A percentile compares a stretch with the other conserved stretches of the same genome.
These are phyloP conservation scores for Drosophila murphyi DNA, from an alignment of 1,140 invertebrate species.

Conservation along the genomic window DNA sequence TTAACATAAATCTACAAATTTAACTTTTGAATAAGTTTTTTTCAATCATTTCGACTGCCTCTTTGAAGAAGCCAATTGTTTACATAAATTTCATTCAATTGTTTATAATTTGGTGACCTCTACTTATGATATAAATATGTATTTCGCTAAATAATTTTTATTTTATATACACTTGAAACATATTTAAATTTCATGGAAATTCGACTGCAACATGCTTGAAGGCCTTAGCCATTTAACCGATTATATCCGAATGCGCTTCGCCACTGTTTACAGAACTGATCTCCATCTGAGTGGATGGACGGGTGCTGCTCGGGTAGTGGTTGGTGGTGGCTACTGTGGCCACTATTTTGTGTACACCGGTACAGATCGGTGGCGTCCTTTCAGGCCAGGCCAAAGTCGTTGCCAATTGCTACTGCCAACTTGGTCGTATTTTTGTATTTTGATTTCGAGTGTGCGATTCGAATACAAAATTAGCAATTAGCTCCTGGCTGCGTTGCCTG, in stretches of 20 bases:
- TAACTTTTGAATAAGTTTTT: too few relatives aligned
- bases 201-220: not conserved
- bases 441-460: conserved; percentile 73
- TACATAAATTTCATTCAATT: too few relatives aligned
- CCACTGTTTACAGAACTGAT: conserved; percentile 28
- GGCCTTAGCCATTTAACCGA: not conserved
- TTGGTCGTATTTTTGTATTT: conserved; percentile 74
- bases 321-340: not conserved
- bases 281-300: conserved; percentile 27
- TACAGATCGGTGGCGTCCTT: conserved; percentile 29
- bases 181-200: too few relatives aligned
- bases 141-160: too few relatives aligned
- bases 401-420: conserved; percentile 53
- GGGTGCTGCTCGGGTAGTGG: not conserved
- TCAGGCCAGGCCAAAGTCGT: conserved; percentile 27
- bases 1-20: too few relatives aligned
- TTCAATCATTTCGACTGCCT: too few relatives aligned
- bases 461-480: conserved; percentile 79
- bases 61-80: too few relatives aligned
- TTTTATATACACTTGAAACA: too few relatives aligned
- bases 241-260: not conserved
- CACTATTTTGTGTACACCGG: not conserved
- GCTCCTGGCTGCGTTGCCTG: conserved; percentile 56
- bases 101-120: too few relatives aligned
- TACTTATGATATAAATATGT: not conserved